These are phyloP conservation scores for Andrena flavipes DNA, from an alignment of 2,888 invertebrate genomes.

Conservation along the genomic window DNA sequence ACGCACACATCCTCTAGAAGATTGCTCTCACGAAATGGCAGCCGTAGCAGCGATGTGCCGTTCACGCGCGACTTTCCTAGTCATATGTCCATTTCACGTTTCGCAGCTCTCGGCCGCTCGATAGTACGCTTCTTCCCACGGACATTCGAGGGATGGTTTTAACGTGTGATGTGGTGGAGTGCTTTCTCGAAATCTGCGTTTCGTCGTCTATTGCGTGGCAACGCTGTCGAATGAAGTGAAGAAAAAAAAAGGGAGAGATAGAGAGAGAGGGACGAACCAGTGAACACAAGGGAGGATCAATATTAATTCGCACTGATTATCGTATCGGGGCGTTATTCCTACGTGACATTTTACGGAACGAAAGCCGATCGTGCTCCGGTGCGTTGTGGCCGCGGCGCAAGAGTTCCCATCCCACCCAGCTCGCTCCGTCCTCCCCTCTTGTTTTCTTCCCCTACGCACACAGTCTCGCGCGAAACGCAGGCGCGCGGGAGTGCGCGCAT, in stretches of 20 bases:
- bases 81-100: slow-evolving; percentile 26
- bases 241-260: background rate
- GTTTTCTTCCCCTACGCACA: slow-evolving; percentile 45
- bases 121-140: slow-evolving; percentile 6
- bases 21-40: slow-evolving; percentile 62
- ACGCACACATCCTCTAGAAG: slow-evolving; percentile 62
- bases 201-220: slow-evolving; percentile 16
- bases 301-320: slow-evolving; percentile 50
- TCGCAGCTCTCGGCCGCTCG: slow-evolving; percentile 5
- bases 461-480: slow-evolving; percentile 15
- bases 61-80: slow-evolving; percentile 22
- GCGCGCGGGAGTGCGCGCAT: slow-evolving; percentile 9
- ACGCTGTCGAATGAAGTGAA: slow-evolving; percentile 35
- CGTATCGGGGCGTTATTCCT: slow-evolving; percentile 38
- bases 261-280: slow-evolving; percentile 18
- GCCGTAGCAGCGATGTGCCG: slow-evolving; percentile 30
- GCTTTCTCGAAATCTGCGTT: slow-evolving; percentile 38
- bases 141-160: slow-evolving; percentile 12
- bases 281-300: slow-evolving; percentile 43
- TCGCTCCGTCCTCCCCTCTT: slow-evolving; percentile 44
- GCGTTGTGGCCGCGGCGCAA: slow-evolving; percentile 62
- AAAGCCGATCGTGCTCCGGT: slow-evolving; percentile 60
- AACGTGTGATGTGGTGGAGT: slow-evolving; percentile 62
- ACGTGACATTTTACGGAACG: slow-evolving; percentile 58
- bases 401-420: slow-evolving; percentile 61